Evolutionary conservation across 2,888 invertebrate genomes (phyloP), one percentile per base, ranked within the genome.

Genomic region (Scaptomyza caliginosa): DNA sequence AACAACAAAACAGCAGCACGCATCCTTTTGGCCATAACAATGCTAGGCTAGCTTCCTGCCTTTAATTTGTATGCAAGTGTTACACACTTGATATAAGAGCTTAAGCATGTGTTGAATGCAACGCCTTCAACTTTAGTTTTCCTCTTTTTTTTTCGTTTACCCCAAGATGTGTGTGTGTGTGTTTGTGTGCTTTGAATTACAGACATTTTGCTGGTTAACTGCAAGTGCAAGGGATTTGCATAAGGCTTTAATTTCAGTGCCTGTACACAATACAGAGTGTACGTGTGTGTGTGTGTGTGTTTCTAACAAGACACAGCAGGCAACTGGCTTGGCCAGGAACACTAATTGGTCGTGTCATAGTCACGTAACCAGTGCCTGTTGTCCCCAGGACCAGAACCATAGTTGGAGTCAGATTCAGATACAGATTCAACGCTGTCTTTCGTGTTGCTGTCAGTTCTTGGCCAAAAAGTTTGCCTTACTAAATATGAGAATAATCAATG

Each of bases 271-370:
- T 26, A 26, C 1, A 19, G 17, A 32, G 21, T 34, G 28, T 30
- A 13, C 7, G 40, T 24, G 49, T 23, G 17, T 19, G 48, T 43
- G 45, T 21, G 23, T 21, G 7, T 30, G n/a, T 39, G 39, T 11
- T 34, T 42, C 19, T 32, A 39, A 42, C 67, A 67, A 55, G 48
- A 32, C 48, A 45, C 26, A 43, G 60, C 42, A 70, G 63, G 57
- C 38, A 48, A 26, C 11, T 10, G 26, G 50, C 34, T 42, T 55
- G 45, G 49, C 43, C 43, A 58, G 56, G 43, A 56, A 83, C 81
- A 81, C 86, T 81, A 81, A 81, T 81, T 81, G 81, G 86, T 84
- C 84, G 81, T 86, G 81, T 81, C 77, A 86, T 51, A 69, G 84
- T 74, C 81, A 86, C 86, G 81, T 81, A 74, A 66, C 46, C 54